A percentile compares a stretch with the other conserved stretches of the same genome.
phyloP scores from a whole-genome alignment of 2,888 invertebrate species.

The Strigamia transsilvanica region DNA sequence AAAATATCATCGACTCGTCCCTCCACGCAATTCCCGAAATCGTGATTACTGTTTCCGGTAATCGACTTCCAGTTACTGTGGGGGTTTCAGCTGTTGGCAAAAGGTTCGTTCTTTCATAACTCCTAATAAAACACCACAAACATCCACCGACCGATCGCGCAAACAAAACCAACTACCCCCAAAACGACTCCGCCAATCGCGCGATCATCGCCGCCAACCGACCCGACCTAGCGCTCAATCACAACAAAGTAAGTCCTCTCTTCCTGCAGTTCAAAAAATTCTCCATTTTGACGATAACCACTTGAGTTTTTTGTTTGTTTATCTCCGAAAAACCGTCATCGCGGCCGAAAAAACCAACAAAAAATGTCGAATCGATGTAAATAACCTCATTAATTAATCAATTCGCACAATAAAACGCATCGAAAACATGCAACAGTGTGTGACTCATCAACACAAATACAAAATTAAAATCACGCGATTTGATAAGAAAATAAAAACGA shows the following conservation, averaged over 20 bases:
- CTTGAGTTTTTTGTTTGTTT: not conserved
- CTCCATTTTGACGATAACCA: not conserved
- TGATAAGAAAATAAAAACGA: not conserved
- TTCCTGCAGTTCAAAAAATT: not conserved
- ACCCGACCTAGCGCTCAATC: not conserved
- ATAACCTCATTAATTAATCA: conserved; percentile 23
- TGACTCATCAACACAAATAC: too few species aligned
- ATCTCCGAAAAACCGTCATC: not conserved
- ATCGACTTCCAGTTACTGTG: conserved; percentile 29
- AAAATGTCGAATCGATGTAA: not conserved
- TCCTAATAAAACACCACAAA: not conserved
- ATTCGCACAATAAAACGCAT: not conserved
- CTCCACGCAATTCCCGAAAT: not conserved
- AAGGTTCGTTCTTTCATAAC: not conserved
- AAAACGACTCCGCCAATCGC: not conserved
- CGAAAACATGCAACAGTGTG: not conserved
- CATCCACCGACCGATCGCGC: not conserved
- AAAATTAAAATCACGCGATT: not conserved
- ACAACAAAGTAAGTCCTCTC: not conserved
- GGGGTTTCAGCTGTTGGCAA: conserved; percentile 33
- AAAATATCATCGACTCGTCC: not conserved
- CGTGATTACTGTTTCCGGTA: conserved; percentile 12
- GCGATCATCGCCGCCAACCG: not conserved
- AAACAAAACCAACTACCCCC: not conserved
- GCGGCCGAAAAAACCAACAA: not conserved